Base-by-base conservation (phyloP, 2,113 vertebrate genomes). In the Sisor rabdophorus region DNA sequence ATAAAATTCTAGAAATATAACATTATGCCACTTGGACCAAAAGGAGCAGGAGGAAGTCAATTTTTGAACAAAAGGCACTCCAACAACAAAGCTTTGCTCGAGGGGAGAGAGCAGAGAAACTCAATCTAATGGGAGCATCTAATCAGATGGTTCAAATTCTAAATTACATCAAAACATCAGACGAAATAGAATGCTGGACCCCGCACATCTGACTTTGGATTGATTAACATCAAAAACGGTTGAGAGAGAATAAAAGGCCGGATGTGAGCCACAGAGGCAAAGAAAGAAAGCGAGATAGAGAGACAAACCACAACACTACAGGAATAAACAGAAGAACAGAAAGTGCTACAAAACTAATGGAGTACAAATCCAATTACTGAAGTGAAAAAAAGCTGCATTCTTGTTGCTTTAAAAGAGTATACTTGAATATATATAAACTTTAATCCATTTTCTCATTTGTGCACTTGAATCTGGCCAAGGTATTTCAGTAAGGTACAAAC, bases 21-120 rank as follows among this genome's bases (percentile, higher is more conserved):
- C 28, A 28, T 70, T 17, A 54, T 55, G 17, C 15, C 28, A 20
- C 22, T 15, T 16, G 28, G 5, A 54, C 19, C 3, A 32, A 32
- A 54, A 54, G 68, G 22, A 71, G 65, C 15, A 67, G 63, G 24
- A n/a, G 52, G 16, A 20, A 54, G 28, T 71, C 28, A 55, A 52
- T 28, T 12, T 16, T 36, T 32, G 74, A 58, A 75, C 58, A 64
- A 56, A 65, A 68, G 50, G 32, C 63, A 73, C 30, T 77, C 67
- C 59, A 44, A 30, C 70, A 63, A 61, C 72, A 54, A 19, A 47
- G 26, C 24, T 15, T 32, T 58, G 36, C 70, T 73, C 53, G 11
- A 32, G 24, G 26, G 74, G 70, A 78, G 22, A 81, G 63, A 22
- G 54, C 53, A 72, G 75, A 75, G 77, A 55, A 75, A 81, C 44